A percentile compares a stretch with the other conserved stretches of the same genome.
Conservation (phyloP, 2,888 invertebrate genomes). For the Caenorhabditis afra region DNA sequence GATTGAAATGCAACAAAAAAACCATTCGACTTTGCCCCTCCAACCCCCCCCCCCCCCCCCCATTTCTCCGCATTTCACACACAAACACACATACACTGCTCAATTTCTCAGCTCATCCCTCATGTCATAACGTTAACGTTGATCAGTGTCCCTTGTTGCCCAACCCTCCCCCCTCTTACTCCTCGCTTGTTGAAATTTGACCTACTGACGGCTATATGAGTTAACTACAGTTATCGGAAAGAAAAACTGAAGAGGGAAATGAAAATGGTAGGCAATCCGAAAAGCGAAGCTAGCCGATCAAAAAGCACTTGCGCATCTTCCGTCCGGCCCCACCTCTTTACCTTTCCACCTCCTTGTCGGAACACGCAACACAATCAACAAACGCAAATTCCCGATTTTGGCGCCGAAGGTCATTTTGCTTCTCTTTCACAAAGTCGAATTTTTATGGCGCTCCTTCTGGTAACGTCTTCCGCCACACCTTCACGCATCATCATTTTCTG, state of each 20-base stretch:
- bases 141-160: constrained; percentile 37
- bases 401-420: constrained; percentile 52
- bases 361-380: constrained; percentile 23
- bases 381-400: constrained; percentile 41
- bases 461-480: constrained; percentile 10
- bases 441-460: constrained; percentile 17
- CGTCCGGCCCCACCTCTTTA: constrained; percentile 26
- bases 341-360: constrained; percentile 13
- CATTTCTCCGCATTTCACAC: not conserved
- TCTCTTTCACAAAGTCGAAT: constrained; percentile 28
- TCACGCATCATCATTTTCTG: not conserved
- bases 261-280: constrained; percentile 47
- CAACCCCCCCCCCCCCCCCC: constrained; percentile 47
- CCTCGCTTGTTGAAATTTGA: not conserved
- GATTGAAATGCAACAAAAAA: too few species aligned
- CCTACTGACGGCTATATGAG: not conserved
- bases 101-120: constrained; percentile 57
- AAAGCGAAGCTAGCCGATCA: constrained; percentile 39
- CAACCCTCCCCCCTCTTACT: not conserved
- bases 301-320: constrained; percentile 53
- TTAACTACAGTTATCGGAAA: too few species aligned
- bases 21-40: not conserved
- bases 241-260: not conserved
- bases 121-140: constrained; percentile 59
- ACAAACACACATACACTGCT: constrained; percentile 45